Evolutionary conservation across 1,140 invertebrate genomes (phyloP).

Genomic region (Drosophila melanica): DNA sequence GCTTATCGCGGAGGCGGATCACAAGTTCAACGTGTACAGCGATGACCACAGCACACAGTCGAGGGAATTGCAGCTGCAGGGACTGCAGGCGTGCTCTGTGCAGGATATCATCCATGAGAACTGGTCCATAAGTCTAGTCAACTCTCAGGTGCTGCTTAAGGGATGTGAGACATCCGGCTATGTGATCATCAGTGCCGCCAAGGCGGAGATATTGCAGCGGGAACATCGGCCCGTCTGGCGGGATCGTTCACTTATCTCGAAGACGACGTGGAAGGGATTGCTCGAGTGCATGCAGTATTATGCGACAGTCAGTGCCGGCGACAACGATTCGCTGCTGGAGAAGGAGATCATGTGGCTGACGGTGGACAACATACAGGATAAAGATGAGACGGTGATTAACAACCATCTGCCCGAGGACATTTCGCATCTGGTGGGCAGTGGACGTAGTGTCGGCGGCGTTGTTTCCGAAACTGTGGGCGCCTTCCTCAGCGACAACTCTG

Average conservation of each 20-base stretch:
- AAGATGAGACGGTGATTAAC: conserved; percentile 92
- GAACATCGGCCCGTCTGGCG: conserved; percentile 97
- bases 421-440: conserved; percentile 95
- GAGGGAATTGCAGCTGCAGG: conserved; percentile 91
- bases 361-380: conserved; percentile 95
- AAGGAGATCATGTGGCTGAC: conserved; percentile 98
- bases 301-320: conserved; percentile 95
- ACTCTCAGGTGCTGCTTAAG: conserved; percentile 97
- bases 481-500: conserved; percentile 85
- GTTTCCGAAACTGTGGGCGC: conserved; percentile 96
- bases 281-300: conserved; percentile 99
- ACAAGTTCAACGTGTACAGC: conserved; percentile 96
- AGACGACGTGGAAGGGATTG: conserved; percentile 97
- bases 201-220: conserved; percentile 96
- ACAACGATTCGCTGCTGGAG: conserved; percentile 88
- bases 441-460: conserved; percentile 97
- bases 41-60: conserved; percentile 92
- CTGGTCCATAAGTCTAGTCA: conserved; percentile 95
- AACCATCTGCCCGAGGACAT: conserved; percentile 92
- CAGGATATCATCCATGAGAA: conserved; percentile 95
- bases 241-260: conserved; percentile 93
- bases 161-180: conserved; percentile 98
- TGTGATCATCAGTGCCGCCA: conserved; percentile 97
- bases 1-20: conserved; percentile 97
- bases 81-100: conserved; percentile 92